phyloP scores from a whole-genome alignment of 2,888 invertebrate species.

The Serrognathus titanus region DNA sequence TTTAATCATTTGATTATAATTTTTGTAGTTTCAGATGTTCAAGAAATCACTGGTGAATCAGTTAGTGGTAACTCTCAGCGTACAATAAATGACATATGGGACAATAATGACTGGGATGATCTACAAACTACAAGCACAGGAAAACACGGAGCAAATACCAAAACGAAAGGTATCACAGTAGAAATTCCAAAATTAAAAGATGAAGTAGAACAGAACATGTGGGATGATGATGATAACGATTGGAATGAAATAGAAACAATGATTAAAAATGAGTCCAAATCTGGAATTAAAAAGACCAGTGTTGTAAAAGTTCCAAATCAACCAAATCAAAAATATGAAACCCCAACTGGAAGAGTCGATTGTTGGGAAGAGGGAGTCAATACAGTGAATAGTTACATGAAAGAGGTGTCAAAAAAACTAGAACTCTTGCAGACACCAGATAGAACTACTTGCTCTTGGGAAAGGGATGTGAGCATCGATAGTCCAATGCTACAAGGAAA shows the following conservation, averaged over 20 bases:
- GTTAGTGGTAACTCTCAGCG: too few relatives aligned
- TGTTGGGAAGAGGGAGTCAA: conserved; percentile 13
- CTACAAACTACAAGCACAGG: neutral
- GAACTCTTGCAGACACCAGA: neutral
- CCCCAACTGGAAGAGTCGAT: conserved; percentile 10
- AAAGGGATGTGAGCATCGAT: too few relatives aligned
- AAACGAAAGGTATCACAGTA: neutral
- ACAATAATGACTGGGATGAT: neutral
- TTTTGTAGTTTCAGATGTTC: too few relatives aligned
- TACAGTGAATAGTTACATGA: conserved; percentile 4
- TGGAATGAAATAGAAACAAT: neutral
- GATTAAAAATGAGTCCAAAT: neutral
- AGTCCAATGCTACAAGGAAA: too few relatives aligned
- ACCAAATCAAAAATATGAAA: conserved; percentile 10
- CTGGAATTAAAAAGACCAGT: neutral
- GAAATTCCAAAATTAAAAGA: conserved; percentile 3
- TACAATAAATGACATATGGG: too few relatives aligned
- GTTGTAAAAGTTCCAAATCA: neutral
- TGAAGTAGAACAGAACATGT: conserved; percentile 4
- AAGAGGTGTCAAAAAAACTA: conserved; percentile 3
- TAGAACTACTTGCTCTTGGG: too few relatives aligned
- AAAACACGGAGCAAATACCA: neutral
- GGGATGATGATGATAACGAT: conserved; percentile 20
- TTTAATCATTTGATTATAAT: too few relatives aligned
- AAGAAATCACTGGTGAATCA: too few relatives aligned